Base-by-base conservation (phyloP, 2,797 vertebrate genomes). In the Cephalopachus bancanus region DNA sequence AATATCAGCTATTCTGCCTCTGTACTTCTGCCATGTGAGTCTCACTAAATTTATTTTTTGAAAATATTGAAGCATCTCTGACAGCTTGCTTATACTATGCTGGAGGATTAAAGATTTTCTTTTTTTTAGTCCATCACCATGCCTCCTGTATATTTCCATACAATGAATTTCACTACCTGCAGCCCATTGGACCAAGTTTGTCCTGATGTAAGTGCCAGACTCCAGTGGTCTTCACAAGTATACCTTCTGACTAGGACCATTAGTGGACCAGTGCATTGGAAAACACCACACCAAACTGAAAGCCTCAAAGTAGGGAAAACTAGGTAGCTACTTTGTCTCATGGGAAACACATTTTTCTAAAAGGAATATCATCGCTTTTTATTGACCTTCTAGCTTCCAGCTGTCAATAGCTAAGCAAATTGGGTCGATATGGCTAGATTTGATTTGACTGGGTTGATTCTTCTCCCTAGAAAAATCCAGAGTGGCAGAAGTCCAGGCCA, bases 51-150 rank as follows among this genome's bases (percentile, higher is more conserved):
- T 98, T 92, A 95, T 93, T 81, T 81, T 96, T n/a, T 80, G 95
- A 97, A 95, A 69, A 98, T 72, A 89, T 89, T 33, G 62, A 7
- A 75, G 51, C 11, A 92, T 95, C 83, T 80, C 90, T 98, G 80
- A 96, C 84, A 97, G 80, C 91, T 97, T 98, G 83, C 96, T 98
- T 97, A 93, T 51, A 96, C 80, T 92, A 33, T 55, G 49, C 91
- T 96, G 9, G 83, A 98, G 83, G 67, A 95, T 91, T 93, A 93
- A 72, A 79, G 93, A 93, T 83, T 96, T 96, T 96, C 92, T 96
- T 97, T 84, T 84, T 96, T 97, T 97, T 72, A 69, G 94, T 88
- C 91, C 97, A 69, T 95, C 89, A 94, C 28, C 57, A 62, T 64
- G 76, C 79, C 88, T 83, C 51, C 89, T 97, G 57, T 96, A 10